These are phyloP conservation scores for Tethea ocularis DNA, from an alignment of 2,888 invertebrate genomes.

Conservation along the genomic window DNA sequence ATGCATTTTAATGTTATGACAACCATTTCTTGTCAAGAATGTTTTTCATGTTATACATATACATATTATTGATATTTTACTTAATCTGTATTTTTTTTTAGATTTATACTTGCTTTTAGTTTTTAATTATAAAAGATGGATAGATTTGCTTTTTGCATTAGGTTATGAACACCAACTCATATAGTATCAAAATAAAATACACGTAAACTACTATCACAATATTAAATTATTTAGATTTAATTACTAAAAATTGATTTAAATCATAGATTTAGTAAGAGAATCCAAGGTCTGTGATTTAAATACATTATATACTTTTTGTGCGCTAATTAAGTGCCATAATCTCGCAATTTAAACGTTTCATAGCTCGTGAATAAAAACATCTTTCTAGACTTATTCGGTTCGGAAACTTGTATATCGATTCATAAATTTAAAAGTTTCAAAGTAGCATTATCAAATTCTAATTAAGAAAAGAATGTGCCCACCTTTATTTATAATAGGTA, in stretches of 20 bases:
- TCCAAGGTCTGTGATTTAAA: no score
- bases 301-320: neutral
- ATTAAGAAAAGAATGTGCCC: slow-evolving; percentile 4
- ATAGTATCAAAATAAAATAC: neutral
- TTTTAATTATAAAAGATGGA: neutral
- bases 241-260: neutral
- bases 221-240: neutral
- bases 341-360: neutral
- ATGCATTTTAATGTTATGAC: neutral
- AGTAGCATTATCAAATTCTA: neutral
- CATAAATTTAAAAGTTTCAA: neutral
- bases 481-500: neutral
- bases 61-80: neutral
- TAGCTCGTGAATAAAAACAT: neutral
- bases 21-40: neutral
- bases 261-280: neutral
- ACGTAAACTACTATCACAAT: neutral
- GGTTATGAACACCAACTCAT: neutral
- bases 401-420: neutral
- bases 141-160: neutral
- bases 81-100: neutral
- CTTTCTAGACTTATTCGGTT: neutral
- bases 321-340: neutral
- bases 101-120: neutral
- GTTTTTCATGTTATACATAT: neutral